These are phyloP conservation scores for Papilio dardanus DNA, from an alignment of 1,140 invertebrate genomes.

Conservation along the genomic window DNA sequence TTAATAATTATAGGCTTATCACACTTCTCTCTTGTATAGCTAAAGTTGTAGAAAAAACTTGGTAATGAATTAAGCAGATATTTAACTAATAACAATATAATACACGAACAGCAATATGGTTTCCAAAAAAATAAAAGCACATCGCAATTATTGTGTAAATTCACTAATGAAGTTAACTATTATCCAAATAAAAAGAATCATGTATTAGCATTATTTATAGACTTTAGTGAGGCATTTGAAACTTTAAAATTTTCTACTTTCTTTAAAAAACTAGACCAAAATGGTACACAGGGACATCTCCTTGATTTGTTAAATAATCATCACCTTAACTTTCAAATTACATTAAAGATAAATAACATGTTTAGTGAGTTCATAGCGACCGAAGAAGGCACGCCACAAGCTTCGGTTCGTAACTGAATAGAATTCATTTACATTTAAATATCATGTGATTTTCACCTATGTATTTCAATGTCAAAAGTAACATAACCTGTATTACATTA, in stretches of 20 bases:
- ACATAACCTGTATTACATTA: too few species aligned
- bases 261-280: conserved; percentile 28
- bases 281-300: conserved; percentile 35
- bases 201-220: conserved; percentile 35
- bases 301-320: conserved; percentile 37
- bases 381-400: conserved; percentile 37
- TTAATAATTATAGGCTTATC: conserved; percentile 41
- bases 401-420: too few species aligned
- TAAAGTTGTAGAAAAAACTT: conserved; percentile 39
- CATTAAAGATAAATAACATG: conserved; percentile 30
- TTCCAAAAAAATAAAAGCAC: conserved; percentile 43
- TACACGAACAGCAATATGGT: conserved; percentile 24
- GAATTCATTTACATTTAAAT: too few species aligned
- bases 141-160: conserved; percentile 33
- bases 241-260: conserved; percentile 32
- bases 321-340: conserved; percentile 23
- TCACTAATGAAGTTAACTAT: conserved; percentile 36
- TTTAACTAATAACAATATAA: neutral
- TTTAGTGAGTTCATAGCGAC: conserved; percentile 24
- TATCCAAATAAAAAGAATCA: conserved; percentile 27
- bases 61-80: neutral
- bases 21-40: conserved; percentile 41
- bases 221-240: conserved; percentile 39
- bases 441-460: too few species aligned
- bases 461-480: too few species aligned